Base-by-base conservation (phyloP, 1,140 invertebrate genomes). In the Cotesia typhae region DNA sequence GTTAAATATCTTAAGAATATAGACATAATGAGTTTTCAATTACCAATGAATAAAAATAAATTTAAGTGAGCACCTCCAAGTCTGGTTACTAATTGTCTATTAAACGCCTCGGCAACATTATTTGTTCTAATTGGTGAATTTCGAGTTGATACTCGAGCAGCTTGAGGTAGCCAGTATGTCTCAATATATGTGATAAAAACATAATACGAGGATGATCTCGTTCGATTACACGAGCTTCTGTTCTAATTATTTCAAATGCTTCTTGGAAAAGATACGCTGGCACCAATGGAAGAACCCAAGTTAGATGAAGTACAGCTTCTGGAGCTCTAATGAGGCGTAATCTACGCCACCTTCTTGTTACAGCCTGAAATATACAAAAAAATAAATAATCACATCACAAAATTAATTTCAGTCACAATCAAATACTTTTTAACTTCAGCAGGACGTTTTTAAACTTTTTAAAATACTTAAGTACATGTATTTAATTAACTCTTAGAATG, bases 71-170 rank as follows among this genome's bases (percentile, higher is more conserved):
- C 41, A 47, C 41, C 41, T 10, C 41, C 41, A 47, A 47, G 41
- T 47, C 41, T 47, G 4, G 6, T 10, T 10, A 47, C 41, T 5
- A 47, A 7, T 28, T 35, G 59, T 6, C 59, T 17, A 9, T 35
- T 61, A 20, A 61, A 61, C 2, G 59, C 59, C 28, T 61, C 59
- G 1, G 59, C 59, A 20, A 61, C 59, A 35, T 61, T 61, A 35
- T 61, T 61, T 6, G 59, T 61, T 28, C 59, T 17, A 4, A 61
- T 35, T 2, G 35, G 20, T 0, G 59, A 61, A 61, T 61, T 61
- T 28, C 59, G 4, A 2, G 28, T 35, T 10, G 59, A 61, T 28
- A 61, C 59, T 28, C 17, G 4, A 4, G 3, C 7, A 2, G 59
- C 59, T 28, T 61, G 59, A 7, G 59, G 59, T 28, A 61, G 59